A percentile compares a stretch with the other conserved stretches of the same genome.
Conservation (phyloP, 2,888 invertebrate species). For the Pilophorus perplexus region DNA sequence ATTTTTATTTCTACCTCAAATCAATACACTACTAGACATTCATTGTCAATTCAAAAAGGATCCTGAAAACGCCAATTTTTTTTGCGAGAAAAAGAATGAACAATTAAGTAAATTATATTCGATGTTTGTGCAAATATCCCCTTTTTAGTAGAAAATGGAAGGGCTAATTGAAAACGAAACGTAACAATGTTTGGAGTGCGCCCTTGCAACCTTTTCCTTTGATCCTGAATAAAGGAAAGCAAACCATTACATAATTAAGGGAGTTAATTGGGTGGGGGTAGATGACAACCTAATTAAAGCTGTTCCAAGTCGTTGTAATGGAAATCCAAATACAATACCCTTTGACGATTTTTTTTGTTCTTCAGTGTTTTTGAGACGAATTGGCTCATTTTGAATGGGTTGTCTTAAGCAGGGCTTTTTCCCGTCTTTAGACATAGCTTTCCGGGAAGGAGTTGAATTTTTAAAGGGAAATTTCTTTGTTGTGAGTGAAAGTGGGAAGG, state of each 20-base stretch:
- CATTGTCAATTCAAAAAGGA: too few species aligned
- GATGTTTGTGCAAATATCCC: slow-evolving; percentile 10
- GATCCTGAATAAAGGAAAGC: slow-evolving; percentile 23
- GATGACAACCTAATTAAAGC: slow-evolving; percentile 41
- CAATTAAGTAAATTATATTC: slow-evolving; percentile 17
- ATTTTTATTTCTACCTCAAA: too few species aligned
- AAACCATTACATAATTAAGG: slow-evolving; percentile 1
- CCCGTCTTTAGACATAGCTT: background rate
- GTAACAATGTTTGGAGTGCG: slow-evolving; percentile 6
- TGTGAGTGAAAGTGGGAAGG: background rate
- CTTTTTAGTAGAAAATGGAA: slow-evolving; percentile 7
- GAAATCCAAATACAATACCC: slow-evolving; percentile 1
- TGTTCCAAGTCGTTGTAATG: slow-evolving; percentile 5
- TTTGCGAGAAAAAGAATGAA: too few species aligned
- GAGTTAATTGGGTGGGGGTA: slow-evolving; percentile 5
- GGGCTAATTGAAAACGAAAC: slow-evolving; percentile 20
- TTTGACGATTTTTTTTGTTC: background rate
- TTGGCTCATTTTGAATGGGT: slow-evolving; percentile 11
- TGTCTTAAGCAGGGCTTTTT: background rate
- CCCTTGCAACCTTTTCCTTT: background rate
- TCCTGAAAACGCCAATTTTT: too few species aligned
- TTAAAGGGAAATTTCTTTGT: slow-evolving; percentile 32
- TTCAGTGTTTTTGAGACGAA: background rate
- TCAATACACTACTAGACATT: too few species aligned
- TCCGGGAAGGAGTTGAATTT: slow-evolving; percentile 17